Conservation (phyloP, 2,797 vertebrate species). For the Diceros bicornis region DNA sequence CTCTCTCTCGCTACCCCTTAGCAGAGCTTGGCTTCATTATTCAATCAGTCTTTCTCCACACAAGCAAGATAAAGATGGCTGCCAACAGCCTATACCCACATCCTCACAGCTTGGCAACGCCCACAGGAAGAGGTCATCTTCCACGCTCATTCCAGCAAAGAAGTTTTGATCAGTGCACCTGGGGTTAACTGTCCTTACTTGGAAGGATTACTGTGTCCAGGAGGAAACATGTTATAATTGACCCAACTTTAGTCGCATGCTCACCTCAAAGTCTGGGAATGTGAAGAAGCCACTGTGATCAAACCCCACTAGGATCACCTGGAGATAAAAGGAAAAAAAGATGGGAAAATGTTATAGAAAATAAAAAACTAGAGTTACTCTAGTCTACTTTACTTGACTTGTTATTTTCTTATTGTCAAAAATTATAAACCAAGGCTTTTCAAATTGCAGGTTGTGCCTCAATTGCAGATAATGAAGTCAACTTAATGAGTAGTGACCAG, state of each 20-base stretch:
- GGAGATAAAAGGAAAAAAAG: neutral
- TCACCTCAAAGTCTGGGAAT: neutral
- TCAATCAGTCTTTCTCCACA: neutral
- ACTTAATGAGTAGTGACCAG: neutral
- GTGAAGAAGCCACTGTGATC: neutral
- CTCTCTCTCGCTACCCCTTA: neutral
- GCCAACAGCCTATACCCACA: neutral
- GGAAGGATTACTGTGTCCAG: neutral
- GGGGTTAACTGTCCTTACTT: neutral
- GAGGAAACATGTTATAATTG: neutral
- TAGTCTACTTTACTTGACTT: neutral
- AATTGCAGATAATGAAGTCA: slow-evolving; percentile 4
- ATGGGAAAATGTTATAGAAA: neutral
- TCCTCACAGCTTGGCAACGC: neutral
- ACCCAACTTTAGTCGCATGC: neutral
- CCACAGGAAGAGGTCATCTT: neutral
- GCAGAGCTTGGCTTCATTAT: neutral
- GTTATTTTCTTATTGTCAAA: slow-evolving; percentile 4
- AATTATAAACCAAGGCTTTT: neutral
- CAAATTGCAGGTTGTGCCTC: neutral
- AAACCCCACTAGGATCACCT: neutral
- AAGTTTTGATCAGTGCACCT: neutral
- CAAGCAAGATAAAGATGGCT: neutral
- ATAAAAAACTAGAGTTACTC: neutral
- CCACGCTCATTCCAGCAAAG: neutral